Evolutionary conservation across 2,888 invertebrate species (phyloP), one percentile per base, ranked within the genome.

Genomic region (Leptinotarsa rubiginosa): DNA sequence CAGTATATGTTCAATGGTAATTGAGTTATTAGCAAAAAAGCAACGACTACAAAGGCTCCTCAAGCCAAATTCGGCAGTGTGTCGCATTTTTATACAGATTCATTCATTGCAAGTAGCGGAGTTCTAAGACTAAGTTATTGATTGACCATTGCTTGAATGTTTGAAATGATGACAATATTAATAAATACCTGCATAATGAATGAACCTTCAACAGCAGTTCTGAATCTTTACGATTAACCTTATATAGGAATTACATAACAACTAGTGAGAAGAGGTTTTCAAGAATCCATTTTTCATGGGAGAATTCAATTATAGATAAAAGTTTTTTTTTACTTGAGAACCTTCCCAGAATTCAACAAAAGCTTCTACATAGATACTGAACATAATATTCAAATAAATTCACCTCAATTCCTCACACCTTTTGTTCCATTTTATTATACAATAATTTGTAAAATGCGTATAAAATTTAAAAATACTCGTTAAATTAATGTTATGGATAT

Each of bases 51-150:
- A 72, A 66, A 77, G 79, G 79, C 79, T 78, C 75, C 75, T 79
- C 70, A 73, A 78, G 81, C 81, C 81, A 79, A 74, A 72, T 77
- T 78, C 77, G 81, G 81, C 81, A 81, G 81, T 81, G 81, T 81
- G 12, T 80, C 75, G 75, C 75, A 75, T 76, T 72, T 75, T 77
- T 31, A 62, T 68, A 72, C 68, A 62, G 50, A 49, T n/a, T 47
- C 13, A 62, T 18, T 47, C 62, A 68, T 20, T 25, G 16, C n/a
- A n/a, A 4, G 13, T 50, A 50, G 7, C 13, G 41, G 41, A 41
- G 10, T 41, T 41, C 41, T 1, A 41, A 41, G 10, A 41, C 10
- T 10, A 41, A 41, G 10, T 12, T 41, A 41, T 2, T 41, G 41
- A 41, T 12, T 41, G 41, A 12, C 10, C 41, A 41, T 41, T 41